Evolutionary conservation across 2,888 invertebrate species (phyloP), one percentile per base, ranked within the genome.

Genomic region (Lasioglossum vierecki): DNA sequence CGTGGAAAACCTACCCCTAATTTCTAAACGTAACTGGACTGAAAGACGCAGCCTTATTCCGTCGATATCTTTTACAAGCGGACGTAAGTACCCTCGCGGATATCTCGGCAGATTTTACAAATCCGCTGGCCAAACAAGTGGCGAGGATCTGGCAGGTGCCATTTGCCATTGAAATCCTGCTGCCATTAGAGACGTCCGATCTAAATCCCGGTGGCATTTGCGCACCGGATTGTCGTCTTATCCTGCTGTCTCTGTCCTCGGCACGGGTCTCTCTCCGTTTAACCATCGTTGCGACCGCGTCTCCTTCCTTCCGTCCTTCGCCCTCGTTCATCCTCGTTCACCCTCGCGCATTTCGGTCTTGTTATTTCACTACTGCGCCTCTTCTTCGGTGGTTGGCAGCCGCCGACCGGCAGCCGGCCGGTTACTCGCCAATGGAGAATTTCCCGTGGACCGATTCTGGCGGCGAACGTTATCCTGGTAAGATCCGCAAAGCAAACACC

Each of bases 141-240:
- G 88, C 90, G 85, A 85, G 88, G 88, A 90, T 89, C 91, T 89
- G 91, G 88, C 91, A 90, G 90, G 90, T 90, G 91, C 90, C 91
- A 92, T 93, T 93, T 92, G 92, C 91, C 92, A 92, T 93, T 93
- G 91, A 93, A 93, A 94, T 93, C 89, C 90, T 86, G 88, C 91
- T 91, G 90, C 92, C 93, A 92, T 93, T 94, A 94, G 91, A 91
- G 90, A 90, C 89, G 88, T 88, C 89, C 91, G 91, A 93, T 93
- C 92, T 89, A 93, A 94, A 93, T 93, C 93, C 94, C 87, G 84
- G 86, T 88, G 90, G 91, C 92, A 93, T 94, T 94, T 94, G 93
- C 93, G 90, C 92, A 92, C 86, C 91, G 94, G 94, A 94, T 94
- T 93, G 92, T 93, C 93, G 93, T 91, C 92, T 93, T 93, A 92